phyloP scores from a whole-genome alignment of 2,797 vertebrate species.

The Botia kubotai region DNA sequence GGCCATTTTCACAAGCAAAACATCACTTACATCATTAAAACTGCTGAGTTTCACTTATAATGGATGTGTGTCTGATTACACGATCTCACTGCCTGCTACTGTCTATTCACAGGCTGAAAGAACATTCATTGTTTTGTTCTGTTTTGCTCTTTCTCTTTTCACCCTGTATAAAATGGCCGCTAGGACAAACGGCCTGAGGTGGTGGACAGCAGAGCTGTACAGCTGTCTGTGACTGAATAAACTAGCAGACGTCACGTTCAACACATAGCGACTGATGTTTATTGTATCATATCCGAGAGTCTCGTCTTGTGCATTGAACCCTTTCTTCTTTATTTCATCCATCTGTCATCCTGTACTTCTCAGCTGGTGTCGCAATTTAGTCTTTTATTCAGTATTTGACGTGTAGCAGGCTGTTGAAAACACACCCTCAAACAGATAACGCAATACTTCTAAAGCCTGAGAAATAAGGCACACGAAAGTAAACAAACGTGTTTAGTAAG shows the following conservation, averaged over 20 bases:
- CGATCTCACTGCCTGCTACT: background rate
- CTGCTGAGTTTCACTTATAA: background rate
- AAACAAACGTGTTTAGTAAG: background rate
- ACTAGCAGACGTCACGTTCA: constrained; percentile 12
- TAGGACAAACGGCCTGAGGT: constrained; percentile 28
- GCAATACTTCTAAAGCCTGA: background rate
- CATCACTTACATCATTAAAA: constrained; percentile 12
- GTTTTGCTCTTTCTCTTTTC: background rate
- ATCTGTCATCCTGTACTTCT: too few relatives aligned
- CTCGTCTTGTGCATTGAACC: background rate
- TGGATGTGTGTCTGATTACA: constrained; percentile 5
- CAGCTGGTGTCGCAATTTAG: too few relatives aligned
- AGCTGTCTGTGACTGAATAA: constrained; percentile 8
- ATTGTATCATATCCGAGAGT: background rate
- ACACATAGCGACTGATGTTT: constrained; percentile 3
- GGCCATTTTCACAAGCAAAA: background rate
- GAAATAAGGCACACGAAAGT: too few relatives aligned
- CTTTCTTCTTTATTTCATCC: background rate
- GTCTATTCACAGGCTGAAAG: background rate
- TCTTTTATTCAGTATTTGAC: background rate
- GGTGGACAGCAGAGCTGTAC: background rate
- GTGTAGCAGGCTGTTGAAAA: background rate
- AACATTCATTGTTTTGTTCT: background rate
- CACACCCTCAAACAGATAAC: background rate
- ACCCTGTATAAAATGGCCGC: constrained; percentile 24